phyloP scores from a whole-genome alignment of 2,888 invertebrate genomes.

The Ornithoptera priamus region DNA sequence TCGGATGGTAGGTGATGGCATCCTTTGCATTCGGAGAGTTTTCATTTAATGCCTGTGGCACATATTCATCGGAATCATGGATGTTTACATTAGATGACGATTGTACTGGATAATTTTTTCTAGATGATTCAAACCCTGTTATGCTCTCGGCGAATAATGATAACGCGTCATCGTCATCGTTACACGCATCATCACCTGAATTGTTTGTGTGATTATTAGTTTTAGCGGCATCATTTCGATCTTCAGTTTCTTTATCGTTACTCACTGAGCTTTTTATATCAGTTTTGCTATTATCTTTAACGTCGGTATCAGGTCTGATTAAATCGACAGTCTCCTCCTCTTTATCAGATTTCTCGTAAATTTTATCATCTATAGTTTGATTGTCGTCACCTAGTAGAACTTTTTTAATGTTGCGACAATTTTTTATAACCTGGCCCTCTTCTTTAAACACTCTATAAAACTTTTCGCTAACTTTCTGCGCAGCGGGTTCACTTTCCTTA shows the following conservation, averaged over 20 bases:
- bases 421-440: constrained; percentile 44
- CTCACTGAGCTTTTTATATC: background rate
- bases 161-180: constrained; percentile 63
- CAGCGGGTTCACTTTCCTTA: constrained; percentile 32
- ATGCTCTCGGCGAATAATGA: constrained; percentile 69
- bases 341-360: constrained; percentile 9
- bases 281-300: background rate
- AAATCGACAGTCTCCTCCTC: background rate
- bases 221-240: background rate
- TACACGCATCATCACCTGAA: constrained; percentile 10
- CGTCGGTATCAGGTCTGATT: constrained; percentile 3
- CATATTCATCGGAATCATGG: constrained; percentile 46
- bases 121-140: constrained; percentile 55
- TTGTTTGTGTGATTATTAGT: background rate
- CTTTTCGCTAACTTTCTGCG: constrained; percentile 38
- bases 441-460: constrained; percentile 44
- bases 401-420: constrained; percentile 42
- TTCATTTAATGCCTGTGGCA: constrained; percentile 43
- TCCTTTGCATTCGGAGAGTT: constrained; percentile 28
- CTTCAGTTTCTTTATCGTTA: background rate
- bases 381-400: constrained; percentile 23
- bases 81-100: constrained; percentile 15
- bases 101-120: constrained; percentile 36
- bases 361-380: constrained; percentile 2
- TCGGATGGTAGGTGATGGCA: constrained; percentile 45